Evolutionary conservation across 2,797 vertebrate species (phyloP), one percentile per base, ranked within the genome.

Genomic region (Centropyge bicolor): DNA sequence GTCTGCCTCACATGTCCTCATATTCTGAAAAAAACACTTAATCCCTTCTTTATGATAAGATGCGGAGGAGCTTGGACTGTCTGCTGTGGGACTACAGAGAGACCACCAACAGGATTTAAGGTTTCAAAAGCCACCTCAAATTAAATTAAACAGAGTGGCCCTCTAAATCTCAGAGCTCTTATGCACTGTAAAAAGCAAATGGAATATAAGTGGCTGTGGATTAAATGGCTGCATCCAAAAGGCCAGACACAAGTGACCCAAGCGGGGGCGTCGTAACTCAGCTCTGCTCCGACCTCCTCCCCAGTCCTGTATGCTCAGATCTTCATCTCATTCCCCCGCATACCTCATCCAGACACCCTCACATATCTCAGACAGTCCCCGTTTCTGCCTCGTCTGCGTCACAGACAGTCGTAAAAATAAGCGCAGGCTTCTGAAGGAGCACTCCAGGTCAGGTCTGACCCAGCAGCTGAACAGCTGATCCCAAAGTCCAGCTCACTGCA

Each of bases 21-120:
- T 91, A 91, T 92, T 92, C 88, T 67, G 80, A 81, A 80, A 82
- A 81, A 84, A 68, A 11, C 70, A 84, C 78, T 82, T 95, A 95
- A 96, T 95, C 94, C 91, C 74, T 75, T 90, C 86, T 90, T 91
- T 89, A 92, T 87, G 77, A 91, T 94, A 94, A 95, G 90, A 92
- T 89, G 88, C 75, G 56, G 76, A 75, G 86, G 80, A 91, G 89
- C 89, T 90, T 70, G 80, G 89, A 78, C 90, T 91, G 94, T 95
- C 93, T 95, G 91, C 85, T 55, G 52, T 22, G 75, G 84, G 89
- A 80, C 86, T 73, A 76, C 67, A 43, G 66, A 57, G 80, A 79
- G 81, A 91, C 83, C 90, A 86, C 80, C 77, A 77, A 80, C 49
- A 0, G 87, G 90, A 91, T 86, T 92, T 88, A 86, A 85, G 83